phyloP scores from a whole-genome alignment of 92 coral and sea anemone genomes.

The Isaurus tuberculatus region DNA sequence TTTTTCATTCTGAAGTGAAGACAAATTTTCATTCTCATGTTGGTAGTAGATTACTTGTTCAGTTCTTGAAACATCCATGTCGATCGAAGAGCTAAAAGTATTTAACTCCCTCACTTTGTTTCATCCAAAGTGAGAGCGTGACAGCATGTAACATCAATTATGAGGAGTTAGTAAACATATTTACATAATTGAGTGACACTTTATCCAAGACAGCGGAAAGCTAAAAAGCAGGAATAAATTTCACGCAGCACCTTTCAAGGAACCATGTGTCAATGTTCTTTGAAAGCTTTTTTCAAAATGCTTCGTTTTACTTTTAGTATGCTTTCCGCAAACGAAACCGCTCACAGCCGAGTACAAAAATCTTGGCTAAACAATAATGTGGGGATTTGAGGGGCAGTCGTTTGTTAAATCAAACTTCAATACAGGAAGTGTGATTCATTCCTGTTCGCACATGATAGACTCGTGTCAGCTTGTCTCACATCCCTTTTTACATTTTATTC shows the following conservation, averaged over 20 bases:
- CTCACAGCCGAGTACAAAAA: not conserved
- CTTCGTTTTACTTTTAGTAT: too few species aligned
- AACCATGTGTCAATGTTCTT: not conserved
- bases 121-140: conserved; percentile 22
- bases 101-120: not conserved
- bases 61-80: not conserved
- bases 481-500: not conserved
- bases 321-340: not conserved
- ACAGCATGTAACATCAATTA: not conserved
- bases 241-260: not conserved
- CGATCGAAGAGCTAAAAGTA: not conserved
- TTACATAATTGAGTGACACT: conserved; percentile 11
- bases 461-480: not conserved
- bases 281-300: not conserved
- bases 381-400: not conserved
- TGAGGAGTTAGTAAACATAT: not conserved
- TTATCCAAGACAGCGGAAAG: conserved; percentile 10
- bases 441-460: not conserved
- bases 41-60: not conserved
- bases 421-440: conserved; percentile 4
- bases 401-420: not conserved
- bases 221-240: conserved; percentile 18
- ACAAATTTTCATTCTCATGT: not conserved
- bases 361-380: not conserved
- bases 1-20: not conserved